These are phyloP conservation scores for Thymelicus lineola DNA, from an alignment of 2,888 invertebrate genomes.

Conservation along the genomic window DNA sequence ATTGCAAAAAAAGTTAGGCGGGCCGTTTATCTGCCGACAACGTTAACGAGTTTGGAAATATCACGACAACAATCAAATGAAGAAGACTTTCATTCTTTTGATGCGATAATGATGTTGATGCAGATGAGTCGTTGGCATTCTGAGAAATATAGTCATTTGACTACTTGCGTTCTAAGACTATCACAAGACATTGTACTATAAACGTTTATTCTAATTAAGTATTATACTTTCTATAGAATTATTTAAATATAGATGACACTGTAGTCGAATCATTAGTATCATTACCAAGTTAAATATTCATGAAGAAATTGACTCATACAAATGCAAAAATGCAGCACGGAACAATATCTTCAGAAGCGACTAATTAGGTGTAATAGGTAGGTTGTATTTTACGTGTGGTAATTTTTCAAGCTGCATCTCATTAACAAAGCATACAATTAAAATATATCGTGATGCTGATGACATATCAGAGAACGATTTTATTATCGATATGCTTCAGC, in stretches of 20 bases:
- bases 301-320: too few relatives aligned
- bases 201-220: too few relatives aligned
- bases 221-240: too few relatives aligned
- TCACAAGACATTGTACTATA: too few relatives aligned
- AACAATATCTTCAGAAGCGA: too few relatives aligned
- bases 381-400: neutral
- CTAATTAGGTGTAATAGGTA: too few relatives aligned
- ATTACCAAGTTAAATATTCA: too few relatives aligned
- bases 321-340: too few relatives aligned
- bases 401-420: constrained; percentile 11
- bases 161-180: neutral
- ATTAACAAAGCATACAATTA: constrained; percentile 19
- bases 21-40: constrained; percentile 37
- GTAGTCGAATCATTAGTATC: too few relatives aligned
- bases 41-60: constrained; percentile 48
- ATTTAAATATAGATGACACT: too few relatives aligned
- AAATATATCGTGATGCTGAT: constrained; percentile 59
- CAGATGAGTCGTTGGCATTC: constrained; percentile 25
- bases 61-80: constrained; percentile 52
- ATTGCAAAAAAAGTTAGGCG: constrained; percentile 36
- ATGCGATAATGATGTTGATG: constrained; percentile 52
- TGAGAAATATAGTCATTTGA: constrained; percentile 18
- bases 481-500: constrained; percentile 55
- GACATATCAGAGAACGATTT: constrained; percentile 63
- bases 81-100: constrained; percentile 57